These are phyloP conservation scores for Papilio xuthus DNA, from an alignment of 1,140 invertebrate genomes.

Conservation along the genomic window DNA sequence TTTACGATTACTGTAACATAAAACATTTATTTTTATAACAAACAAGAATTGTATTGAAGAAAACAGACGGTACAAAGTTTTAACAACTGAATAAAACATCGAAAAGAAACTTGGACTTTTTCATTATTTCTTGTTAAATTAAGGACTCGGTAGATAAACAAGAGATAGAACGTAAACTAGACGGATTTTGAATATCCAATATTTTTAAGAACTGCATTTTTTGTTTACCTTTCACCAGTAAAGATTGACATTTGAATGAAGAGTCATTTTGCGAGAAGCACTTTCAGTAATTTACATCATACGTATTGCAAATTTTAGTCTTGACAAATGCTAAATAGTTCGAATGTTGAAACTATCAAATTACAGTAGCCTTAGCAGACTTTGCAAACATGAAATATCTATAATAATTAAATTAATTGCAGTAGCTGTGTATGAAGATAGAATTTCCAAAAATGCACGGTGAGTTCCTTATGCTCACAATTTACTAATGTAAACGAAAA, in stretches of 20 bases:
- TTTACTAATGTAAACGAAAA: slow-evolving; percentile 64
- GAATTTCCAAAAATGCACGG: slow-evolving; percentile 35
- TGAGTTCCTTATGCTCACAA: slow-evolving; percentile 50
- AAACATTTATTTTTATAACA: slow-evolving; percentile 15
- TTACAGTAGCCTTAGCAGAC: neutral
- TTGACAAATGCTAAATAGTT: neutral
- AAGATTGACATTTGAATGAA: too few species aligned
- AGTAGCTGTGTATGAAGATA: neutral
- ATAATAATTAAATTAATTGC: too few species aligned
- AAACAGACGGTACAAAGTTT: slow-evolving; percentile 36
- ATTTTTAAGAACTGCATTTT: slow-evolving; percentile 20
- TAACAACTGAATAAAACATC: slow-evolving; percentile 57
- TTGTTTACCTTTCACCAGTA: neutral
- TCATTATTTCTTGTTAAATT: slow-evolving; percentile 65
- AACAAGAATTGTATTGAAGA: slow-evolving; percentile 26
- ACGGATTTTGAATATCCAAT: slow-evolving; percentile 58
- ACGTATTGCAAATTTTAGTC: neutral
- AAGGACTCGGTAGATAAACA: slow-evolving; percentile 46
- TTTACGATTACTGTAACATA: neutral
- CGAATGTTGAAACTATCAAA: neutral
- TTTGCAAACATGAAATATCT: neutral
- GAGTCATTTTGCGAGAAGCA: neutral
- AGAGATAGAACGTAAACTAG: slow-evolving; percentile 52
- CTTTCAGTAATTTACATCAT: neutral
- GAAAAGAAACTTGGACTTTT: slow-evolving; percentile 55